Evolutionary conservation across 2,888 invertebrate species (phyloP), one percentile per base, ranked within the genome.

Genomic region (Psococerastis gibbosa): DNA sequence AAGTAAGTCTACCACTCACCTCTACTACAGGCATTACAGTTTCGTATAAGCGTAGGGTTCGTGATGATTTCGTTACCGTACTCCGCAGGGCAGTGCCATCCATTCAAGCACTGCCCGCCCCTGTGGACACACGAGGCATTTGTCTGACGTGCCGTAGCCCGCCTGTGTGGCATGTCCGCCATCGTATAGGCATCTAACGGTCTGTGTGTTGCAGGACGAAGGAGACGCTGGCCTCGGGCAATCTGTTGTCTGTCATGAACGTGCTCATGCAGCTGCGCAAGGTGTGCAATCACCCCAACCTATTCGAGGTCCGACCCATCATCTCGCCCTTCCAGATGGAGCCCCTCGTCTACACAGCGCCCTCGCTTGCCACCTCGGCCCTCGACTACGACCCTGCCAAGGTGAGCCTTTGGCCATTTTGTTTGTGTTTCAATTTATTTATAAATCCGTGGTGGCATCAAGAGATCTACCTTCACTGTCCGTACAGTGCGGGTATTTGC

Each of bases 261-360:
- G 83, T 95, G 52, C 69, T 95, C 48, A 95, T 95, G 94, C 94
- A 95, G 65, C 68, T 95, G 57, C 72, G 95, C 45, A 95, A 95
- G 69, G 91, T 92, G 52, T 95, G 95, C 68, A 95, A 95, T 67
- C 95, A 95, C 68, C 95, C 95, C 13, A 92, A 95, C 68, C 71
- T 95, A 57, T 95, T 95, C 66, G 98, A 99, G 70, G 82, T 89
- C 49, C 74, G 98, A 45, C 92, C 95, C 41, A 92, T 89, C 34
- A 69, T 81, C 43, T 92, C 97, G 41, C 94, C 98, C 47, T 88
- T 95, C 66, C 83, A 81, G 63, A 79, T 84, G 73, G 74, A 79
- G 50, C 76, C 78, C 22, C 72, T 94, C 49, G 66, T 69, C 35
- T 71, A 71, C 56, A 65, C 66, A 49, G 75, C 78, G 45, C 80